Conservation (phyloP, 2,888 invertebrate genomes). For the Cantharis rufa region DNA sequence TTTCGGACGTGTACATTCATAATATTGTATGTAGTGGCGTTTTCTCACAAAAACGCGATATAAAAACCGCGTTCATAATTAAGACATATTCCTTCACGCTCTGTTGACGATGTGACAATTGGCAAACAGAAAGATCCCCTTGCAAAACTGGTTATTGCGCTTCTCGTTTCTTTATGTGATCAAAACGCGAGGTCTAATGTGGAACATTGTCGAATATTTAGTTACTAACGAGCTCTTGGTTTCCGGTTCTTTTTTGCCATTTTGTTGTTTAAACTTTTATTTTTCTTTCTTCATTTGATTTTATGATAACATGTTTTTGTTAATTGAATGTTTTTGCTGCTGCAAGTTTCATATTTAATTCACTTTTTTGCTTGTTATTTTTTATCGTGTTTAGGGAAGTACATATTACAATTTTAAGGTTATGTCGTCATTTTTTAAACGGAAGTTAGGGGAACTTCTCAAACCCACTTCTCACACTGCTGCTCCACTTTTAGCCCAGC, state of each 20-base stretch:
- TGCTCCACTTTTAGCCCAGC: background rate
- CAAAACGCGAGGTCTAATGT: conserved; percentile 25
- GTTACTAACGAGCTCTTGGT: conserved; percentile 35
- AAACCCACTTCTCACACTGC: background rate
- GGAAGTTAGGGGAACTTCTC: background rate
- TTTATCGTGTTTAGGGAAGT: background rate
- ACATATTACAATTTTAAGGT: background rate
- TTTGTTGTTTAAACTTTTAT: background rate
- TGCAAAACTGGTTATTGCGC: conserved; percentile 25
- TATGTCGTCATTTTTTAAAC: background rate
- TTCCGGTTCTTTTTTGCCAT: conserved; percentile 28
- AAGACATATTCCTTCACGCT: conserved; percentile 32
- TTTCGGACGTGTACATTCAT: conserved; percentile 27
- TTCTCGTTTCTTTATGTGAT: conserved; percentile 20
- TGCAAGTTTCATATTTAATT: background rate
- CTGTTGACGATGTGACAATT: conserved; percentile 30
- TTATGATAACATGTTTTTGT: background rate
- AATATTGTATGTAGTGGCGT: conserved; percentile 26
- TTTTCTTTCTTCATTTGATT: background rate
- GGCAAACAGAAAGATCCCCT: conserved; percentile 22
- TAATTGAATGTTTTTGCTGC: background rate
- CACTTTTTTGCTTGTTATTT: background rate
- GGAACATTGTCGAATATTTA: conserved; percentile 33
- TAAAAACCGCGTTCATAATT: conserved; percentile 33
- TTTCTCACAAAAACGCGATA: conserved; percentile 29